Base-by-base conservation (phyloP, 2,888 invertebrate genomes). In the Drosophila tanythrix region DNA sequence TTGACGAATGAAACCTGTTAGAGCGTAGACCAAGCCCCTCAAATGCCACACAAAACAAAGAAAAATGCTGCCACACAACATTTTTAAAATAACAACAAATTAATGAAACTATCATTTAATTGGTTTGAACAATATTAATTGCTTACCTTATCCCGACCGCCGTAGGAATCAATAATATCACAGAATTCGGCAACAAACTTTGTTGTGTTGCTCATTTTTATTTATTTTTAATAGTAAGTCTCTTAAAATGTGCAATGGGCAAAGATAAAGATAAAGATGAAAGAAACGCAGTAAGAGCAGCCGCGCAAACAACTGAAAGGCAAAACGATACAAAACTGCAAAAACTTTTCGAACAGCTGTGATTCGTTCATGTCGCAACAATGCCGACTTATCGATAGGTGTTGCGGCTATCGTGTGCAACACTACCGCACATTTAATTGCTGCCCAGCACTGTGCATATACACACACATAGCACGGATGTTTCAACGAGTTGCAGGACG, bases 141-240 rank as follows among this genome's bases (percentile, higher is more conserved):
- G 62, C 88, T 93, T 94, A 96, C 96, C 95, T 97, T 97, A 94
- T 98, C 97, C 91, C 97, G 95, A n/a, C 97, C 97, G 91, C 95
- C 95, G 91, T 97, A 97, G 56, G 96, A 96, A 77, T 97, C 96
- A 81, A 98, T 94, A 90, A 96, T 94, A 89, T 95, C 95, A 92
- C 96, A 96, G 91, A 96, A 94, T 94, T 95, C 95, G 90, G 94
- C 86, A n/a, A 92, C 81, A 81, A 83, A 83, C 73, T 93, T 91
- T 43, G 89, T 83, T 51, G 89, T 76, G 46, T 55, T 89, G 57
- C 81, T 60, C 89, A 90, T 91, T 33, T 57, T 76, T 13, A 27
- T 40, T 27, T 43, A 25, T 35, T 33, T 33, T 52, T 18, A 51
- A 29, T 27, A 10, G 36, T 31, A 27, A n/a, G 40, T 48, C 11